Evolutionary conservation across 2,888 invertebrate genomes (phyloP).

Genomic region (Polymixis lichenea): DNA sequence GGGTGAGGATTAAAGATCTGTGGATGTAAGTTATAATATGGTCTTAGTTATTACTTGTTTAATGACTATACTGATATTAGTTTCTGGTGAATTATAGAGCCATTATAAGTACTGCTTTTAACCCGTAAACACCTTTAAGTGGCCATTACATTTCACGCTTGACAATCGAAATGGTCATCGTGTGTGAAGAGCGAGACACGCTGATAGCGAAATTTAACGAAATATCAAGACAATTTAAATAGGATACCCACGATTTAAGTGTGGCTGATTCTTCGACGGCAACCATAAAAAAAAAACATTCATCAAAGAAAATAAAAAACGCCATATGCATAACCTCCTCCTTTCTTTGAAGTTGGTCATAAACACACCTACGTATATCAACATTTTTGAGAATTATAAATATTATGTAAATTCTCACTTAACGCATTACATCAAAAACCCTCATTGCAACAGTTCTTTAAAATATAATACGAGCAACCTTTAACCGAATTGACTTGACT

Average conservation of each 20-base stretch:
- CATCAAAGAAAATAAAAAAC: not conserved
- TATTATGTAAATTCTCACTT: not conserved
- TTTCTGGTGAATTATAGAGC: conserved; percentile 2
- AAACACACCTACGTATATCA: too few species aligned
- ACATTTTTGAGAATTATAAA: too few species aligned
- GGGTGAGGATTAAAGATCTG: not conserved
- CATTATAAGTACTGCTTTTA: not conserved
- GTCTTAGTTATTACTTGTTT: conserved; percentile 20
- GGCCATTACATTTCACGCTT: too few species aligned
- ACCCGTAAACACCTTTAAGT: not conserved
- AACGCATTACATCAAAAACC: not conserved
- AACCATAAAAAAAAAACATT: not conserved
- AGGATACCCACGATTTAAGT: not conserved
- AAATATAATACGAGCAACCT: not conserved
- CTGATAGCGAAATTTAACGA: not conserved
- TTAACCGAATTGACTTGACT: not conserved
- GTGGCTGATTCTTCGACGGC: not conserved
- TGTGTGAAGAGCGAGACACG: not conserved
- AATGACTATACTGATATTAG: not conserved
- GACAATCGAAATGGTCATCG: too few species aligned
- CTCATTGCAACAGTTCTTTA: not conserved
- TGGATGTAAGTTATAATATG: conserved; percentile 18
- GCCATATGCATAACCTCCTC: not conserved
- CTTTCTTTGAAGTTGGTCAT: not conserved
- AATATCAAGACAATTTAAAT: not conserved